Base-by-base conservation (phyloP, 2,888 invertebrate species). In the Drosophila helvetica region DNA sequence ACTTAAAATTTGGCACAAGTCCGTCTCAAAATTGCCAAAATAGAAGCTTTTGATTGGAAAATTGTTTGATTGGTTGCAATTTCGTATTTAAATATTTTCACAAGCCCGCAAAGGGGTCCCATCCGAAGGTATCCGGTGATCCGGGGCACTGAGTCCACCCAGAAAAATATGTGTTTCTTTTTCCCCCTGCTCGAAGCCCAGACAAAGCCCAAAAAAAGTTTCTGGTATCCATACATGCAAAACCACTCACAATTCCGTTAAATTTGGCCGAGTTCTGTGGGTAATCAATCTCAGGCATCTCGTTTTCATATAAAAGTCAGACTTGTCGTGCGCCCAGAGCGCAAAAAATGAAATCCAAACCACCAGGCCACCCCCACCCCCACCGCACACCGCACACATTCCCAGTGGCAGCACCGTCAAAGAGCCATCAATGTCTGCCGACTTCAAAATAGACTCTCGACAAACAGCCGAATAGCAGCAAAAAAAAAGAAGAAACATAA, bases 31-130 rank as follows among this genome's bases (percentile, higher is more conserved):
- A 88, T 84, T 86, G 69, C 74, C 77, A 74, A 66, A 86, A 79
- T 80, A 74, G 86, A 77, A 78, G 84, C 86, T 85, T 86, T 86
- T 85, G 85, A 85, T 85, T 83, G 85, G 88, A 88, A 85, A 85
- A 85, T 85, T 85, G 85, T 85, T 85, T 85, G 85, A 85, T 85
- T 85, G 85, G 88, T 86, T 88, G 85, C 88, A 88, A 85, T 85
- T 86, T 83, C 85, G 86, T 75, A 80, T 88, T 85, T 88, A 85
- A 85, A 85, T 88, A 85, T 85, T 85, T 85, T 85, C 80, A 77
- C 88, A 83, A 79, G 77, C 50, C 79, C 30, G 12, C 19, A 80
- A 81, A 60, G 51, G 54, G 19, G 22, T 4, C 42, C 1, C 33
- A 33, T 12, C 5, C 33, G 33, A 12, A 33, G 47, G 27, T 27